Evolutionary conservation across 2,797 vertebrate genomes (phyloP), one percentile per base, ranked within the genome.

Genomic region (Oreochromis mossambicus): DNA sequence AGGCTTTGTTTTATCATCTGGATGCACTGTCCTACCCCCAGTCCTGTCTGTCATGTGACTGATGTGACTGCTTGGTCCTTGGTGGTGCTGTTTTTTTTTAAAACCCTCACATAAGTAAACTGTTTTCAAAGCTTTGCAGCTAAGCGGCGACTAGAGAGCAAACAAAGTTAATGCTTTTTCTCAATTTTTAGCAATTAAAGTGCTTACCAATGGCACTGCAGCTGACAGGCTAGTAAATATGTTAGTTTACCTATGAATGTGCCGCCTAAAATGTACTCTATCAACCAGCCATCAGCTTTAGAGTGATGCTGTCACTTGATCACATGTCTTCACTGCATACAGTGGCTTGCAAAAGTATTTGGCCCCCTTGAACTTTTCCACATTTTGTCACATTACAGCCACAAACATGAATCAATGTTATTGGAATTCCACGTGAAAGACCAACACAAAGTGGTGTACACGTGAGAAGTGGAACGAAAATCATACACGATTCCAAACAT

Each of bases 1-100:
- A 81, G 89, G 92, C 92, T 93, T 93, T 95, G 91, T 94, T 93
- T 83, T 91, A 81, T 94, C 92, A 95, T 95, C 92, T 95, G 92
- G 93, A 92, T 78, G 43, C 83, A 81, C 70, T 58, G 86, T 84
- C 66, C 82, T 81, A 19, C 91, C 91, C 93, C 89, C 87, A 92
- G 88, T 77, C 26, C 68, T 68, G 32, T 76, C 56, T 38, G 88
- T 78, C 34, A 77, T 68, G 15, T 78, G 79, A 54, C 58, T 58
- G 52, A 83, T 77, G 70, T 36, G 12, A 76, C 56, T 76, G 80
- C 7, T 50, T 9, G 75, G 55, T 82, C 43, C 48, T 83, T 24
- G 9, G 55, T 19, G 24, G n/a, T 79, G 24, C 3, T 46, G 4
- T 21, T 38, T 63, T 63, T 63, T 63, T 63, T 63, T 21, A 8